Evolutionary conservation across 1,140 invertebrate species (phyloP).

Genomic region (Drosophila punjabiensis): DNA sequence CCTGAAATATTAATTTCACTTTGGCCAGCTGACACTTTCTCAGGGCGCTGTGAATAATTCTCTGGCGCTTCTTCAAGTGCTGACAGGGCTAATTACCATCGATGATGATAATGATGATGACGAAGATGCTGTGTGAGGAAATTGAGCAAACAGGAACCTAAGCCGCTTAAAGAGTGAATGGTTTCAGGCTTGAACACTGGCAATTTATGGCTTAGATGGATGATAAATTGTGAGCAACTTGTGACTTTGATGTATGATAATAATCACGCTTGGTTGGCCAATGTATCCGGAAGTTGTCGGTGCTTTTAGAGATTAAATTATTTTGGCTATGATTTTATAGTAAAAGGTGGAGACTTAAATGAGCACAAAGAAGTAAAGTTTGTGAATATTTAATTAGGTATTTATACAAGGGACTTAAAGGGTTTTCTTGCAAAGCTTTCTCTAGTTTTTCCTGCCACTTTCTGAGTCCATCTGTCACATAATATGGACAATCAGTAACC

Average conservation of each 20-base stretch:
- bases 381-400: background rate
- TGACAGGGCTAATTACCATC: constrained; percentile 48
- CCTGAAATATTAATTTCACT: constrained; percentile 55
- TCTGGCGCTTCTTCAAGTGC: constrained; percentile 27
- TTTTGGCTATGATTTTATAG: background rate
- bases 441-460: background rate
- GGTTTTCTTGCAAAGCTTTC: background rate
- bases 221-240: constrained; percentile 16
- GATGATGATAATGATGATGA: constrained; percentile 10
- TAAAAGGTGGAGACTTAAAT: too few relatives aligned
- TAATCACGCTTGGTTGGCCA: constrained; percentile 6
- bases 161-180: constrained; percentile 30
- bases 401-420: background rate
- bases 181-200: background rate
- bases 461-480: constrained; percentile 61
- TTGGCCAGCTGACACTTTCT: constrained; percentile 48
- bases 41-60: constrained; percentile 43
- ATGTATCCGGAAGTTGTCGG: background rate
- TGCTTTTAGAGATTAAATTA: background rate
- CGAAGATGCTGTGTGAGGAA: constrained; percentile 7
- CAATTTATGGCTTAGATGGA: constrained; percentile 12
- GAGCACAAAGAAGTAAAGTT: background rate
- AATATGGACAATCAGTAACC: constrained; percentile 77
- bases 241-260: constrained; percentile 41
- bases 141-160: constrained; percentile 25